These are phyloP conservation scores for Haliclystus octoradiatus DNA, from an alignment of 30 jellyfish, hydroid and myxozoan species.

Conservation along the genomic window DNA sequence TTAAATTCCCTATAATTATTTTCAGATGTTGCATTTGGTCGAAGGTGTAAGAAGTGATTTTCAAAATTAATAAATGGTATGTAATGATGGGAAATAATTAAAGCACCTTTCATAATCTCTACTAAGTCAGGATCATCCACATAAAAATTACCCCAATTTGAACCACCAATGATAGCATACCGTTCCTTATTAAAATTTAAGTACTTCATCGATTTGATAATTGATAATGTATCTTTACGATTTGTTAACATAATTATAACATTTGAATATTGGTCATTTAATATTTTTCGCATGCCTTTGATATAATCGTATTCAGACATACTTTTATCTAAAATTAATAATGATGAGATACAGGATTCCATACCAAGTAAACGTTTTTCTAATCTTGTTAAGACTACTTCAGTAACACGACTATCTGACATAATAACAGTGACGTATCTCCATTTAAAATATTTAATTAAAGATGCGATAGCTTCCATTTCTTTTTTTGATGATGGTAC, in stretches of 20 bases:
- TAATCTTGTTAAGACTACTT: background rate
- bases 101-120: background rate
- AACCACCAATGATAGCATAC: background rate
- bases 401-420: background rate
- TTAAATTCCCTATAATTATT: background rate
- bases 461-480: background rate
- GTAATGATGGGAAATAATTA: background rate
- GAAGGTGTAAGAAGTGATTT: background rate
- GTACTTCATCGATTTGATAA: background rate
- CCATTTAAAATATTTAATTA: background rate
- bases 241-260: background rate
- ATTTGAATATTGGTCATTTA: background rate
- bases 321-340: too few species aligned
- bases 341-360: background rate
- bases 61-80: background rate
- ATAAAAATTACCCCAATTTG: background rate
- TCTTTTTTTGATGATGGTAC: background rate
- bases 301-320: background rate
- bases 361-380: background rate
- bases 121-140: background rate
- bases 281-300: background rate
- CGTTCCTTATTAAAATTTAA: background rate
- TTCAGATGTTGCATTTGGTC: background rate
- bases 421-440: background rate
- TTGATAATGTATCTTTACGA: background rate